Evolutionary conservation across 2,797 vertebrate species (phyloP), one percentile per base, ranked within the genome.

Genomic region (Spinus pinus): DNA sequence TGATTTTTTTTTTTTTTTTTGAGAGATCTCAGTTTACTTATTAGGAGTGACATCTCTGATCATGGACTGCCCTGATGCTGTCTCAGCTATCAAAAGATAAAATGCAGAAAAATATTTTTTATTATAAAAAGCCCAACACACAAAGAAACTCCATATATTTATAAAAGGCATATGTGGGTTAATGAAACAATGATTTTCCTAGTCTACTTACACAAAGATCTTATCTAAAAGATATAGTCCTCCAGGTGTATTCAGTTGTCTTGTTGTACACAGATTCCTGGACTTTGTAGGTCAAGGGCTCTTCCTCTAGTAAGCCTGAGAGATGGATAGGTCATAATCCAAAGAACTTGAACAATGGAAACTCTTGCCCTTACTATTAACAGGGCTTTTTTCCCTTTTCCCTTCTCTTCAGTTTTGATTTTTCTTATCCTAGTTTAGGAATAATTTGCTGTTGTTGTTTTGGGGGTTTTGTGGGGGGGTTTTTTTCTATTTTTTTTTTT

Each of bases 391-490:
- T 41, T 3, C 25, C 4, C 2, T 53, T 83, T 66, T 25, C 7
- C 4, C 2, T 42, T 72, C 2, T 46, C n/a, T 54, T 58, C 25
- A 7, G 2, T 33, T 70, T 65, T 44, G 12, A 42, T 42, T 77
- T 85, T 62, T 51, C 21, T 83, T 66, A 16, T 65, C 3, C 5
- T 77, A 33, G 2, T 51, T 47, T 64, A 9, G 47, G 24, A 79
- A 57, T 7, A 30, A 27, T 18, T 47, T 53, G 5, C 23, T 71
- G 18, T 14, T 25, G 1, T 21, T 37, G 3, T 22, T 37, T 14
- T 42, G 31, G 14, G 7, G 6, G 4, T 10, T 57, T 25, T 10
- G 1, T 15, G 6, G 2, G 2, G 6, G 2, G 2, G 2, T 35
- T 12, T 15, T 19, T 11, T 5, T 8, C 31, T 12, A 6, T 24